Conservation (phyloP, 2,888 invertebrate species). For the Morpho helenor region DNA sequence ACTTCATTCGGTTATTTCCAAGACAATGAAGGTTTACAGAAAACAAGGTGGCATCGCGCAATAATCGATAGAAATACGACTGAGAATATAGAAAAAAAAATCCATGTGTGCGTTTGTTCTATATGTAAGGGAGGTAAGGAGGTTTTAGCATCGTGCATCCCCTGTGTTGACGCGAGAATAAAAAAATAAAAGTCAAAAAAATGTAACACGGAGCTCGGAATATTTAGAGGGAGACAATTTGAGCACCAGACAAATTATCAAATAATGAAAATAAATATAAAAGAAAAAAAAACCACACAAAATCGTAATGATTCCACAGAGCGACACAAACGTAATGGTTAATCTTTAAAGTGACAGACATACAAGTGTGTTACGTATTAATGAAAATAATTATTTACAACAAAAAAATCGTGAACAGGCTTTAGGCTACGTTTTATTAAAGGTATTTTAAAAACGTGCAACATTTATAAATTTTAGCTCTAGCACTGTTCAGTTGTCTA, state of each 20-base stretch:
- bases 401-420: constrained; percentile 29
- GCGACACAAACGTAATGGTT: constrained; percentile 67
- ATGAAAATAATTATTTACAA: constrained; percentile 51
- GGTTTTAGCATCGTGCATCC: constrained; percentile 77
- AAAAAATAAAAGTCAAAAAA: constrained; percentile 48
- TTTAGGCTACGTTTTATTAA: constrained; percentile 31
- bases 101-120: constrained; percentile 37
- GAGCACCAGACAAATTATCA: constrained; percentile 46
- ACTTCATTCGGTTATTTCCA: constrained; percentile 32
- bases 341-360: constrained; percentile 52
- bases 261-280: constrained; percentile 25
- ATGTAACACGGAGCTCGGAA: constrained; percentile 63
- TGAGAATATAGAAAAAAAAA: constrained; percentile 20
- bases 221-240: constrained; percentile 75
- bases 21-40: constrained; percentile 25
- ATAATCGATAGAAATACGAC: constrained; percentile 12
- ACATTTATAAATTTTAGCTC: constrained; percentile 32
- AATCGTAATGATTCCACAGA: constrained; percentile 35
- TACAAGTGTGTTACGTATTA: constrained; percentile 48
- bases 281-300: constrained; percentile 50
- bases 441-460: constrained; percentile 27
- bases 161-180: constrained; percentile 72
- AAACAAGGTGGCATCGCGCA: constrained; percentile 20
- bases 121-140: constrained; percentile 60
- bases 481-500: constrained; percentile 43